These are phyloP conservation scores for Archips xylosteana DNA, from an alignment of 2,888 invertebrate species.

Conservation along the genomic window DNA sequence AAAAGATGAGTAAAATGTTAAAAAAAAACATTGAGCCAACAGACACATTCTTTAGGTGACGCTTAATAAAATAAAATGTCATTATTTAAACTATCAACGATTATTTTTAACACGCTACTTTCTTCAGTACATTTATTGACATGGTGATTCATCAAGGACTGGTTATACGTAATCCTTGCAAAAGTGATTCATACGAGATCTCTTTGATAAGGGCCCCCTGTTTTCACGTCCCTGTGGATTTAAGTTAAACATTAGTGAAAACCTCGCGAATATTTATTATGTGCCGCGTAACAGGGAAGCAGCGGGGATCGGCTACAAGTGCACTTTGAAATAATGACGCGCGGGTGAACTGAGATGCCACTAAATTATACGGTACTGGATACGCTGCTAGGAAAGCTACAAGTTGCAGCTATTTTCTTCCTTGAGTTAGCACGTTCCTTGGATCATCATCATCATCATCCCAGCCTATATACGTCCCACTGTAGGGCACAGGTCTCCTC, in stretches of 20 bases:
- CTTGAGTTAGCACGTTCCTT: neutral
- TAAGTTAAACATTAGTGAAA: slow-evolving; percentile 71
- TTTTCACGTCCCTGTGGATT: slow-evolving; percentile 40
- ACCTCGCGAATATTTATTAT: slow-evolving; percentile 80
- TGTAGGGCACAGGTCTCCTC: too few relatives aligned
- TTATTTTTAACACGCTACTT: neutral
- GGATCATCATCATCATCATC: too few relatives aligned
- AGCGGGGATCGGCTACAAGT: slow-evolving; percentile 63
- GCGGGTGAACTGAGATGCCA: slow-evolving; percentile 15
- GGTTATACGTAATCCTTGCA: slow-evolving; percentile 37
- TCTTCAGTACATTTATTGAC: neutral
- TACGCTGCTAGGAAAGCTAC: neutral
- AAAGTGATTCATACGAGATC: slow-evolving; percentile 56
- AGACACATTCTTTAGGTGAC: too few relatives aligned
- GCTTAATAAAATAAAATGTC: neutral
- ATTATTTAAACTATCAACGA: neutral
- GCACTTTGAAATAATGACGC: slow-evolving; percentile 77
- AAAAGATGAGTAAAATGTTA: too few relatives aligned
- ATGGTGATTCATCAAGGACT: neutral
- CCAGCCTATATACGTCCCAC: too few relatives aligned
- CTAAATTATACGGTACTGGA: slow-evolving; percentile 12
- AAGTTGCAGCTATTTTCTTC: neutral
- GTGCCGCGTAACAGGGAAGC: slow-evolving; percentile 55
- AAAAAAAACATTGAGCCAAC: too few relatives aligned
- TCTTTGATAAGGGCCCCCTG: slow-evolving; percentile 67